Base-by-base conservation (phyloP, 2,797 vertebrate genomes). In the Brachymystax lenok region DNA sequence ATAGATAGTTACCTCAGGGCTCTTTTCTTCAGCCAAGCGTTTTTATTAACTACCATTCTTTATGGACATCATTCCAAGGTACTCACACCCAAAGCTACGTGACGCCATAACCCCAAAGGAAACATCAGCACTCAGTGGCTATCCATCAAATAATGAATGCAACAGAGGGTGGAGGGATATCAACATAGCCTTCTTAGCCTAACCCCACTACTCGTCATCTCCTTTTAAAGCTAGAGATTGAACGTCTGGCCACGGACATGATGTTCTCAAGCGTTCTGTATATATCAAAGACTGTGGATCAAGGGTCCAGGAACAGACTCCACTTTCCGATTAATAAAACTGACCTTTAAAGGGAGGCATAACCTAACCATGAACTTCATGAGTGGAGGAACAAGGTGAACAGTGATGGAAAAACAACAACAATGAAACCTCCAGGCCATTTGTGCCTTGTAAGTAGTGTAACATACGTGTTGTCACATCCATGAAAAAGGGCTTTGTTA, bases 111-210 rank as follows among this genome's bases (percentile, higher is more conserved):
- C 74, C 21, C 63, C 24, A 28, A 72, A 54, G 61, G 40, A 56
- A 35, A 16, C 7, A 7, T 52, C 61, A 21, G 52, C 71, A 63
- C 64, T 59, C 40, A 13, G 2, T 27, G 30, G 46, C 50, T 74
- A 71, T 79, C 71, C 76, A 79, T 76, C 71, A 77, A 74, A 79
- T 51, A 56, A 66, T 71, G 71, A 74, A 80, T 40, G 27, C 67
- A 59, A 56, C 21, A 79, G 12, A 28, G 54, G 3, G 6, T 19
- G 61, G 30, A 46, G 56, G 71, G 59, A 21, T 30, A 71, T 74
- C 56, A 28, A 16, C 61, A 28, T 71, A 51, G 50, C 56, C 51
- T 51, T 63, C 40, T 1, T 33, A 74, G 13, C 14, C 28, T 7
- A 68, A 56, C 8, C 13, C 10, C 19, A 10, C 52, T 70, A 5